Evolutionary conservation across 2,888 invertebrate species (phyloP).

Genomic region (Brachyptera risi): DNA sequence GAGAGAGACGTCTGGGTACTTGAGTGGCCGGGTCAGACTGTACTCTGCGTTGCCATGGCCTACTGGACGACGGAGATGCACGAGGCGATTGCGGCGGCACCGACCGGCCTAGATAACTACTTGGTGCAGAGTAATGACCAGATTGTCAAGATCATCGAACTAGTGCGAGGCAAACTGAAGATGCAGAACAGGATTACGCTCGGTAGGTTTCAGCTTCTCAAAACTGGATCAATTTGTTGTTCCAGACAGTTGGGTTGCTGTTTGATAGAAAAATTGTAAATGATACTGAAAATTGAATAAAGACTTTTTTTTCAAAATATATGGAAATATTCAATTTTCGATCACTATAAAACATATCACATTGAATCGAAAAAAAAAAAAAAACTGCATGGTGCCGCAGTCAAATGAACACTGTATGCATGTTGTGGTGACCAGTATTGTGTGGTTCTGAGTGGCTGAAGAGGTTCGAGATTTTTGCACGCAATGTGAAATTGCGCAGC

Average conservation of each 20-base stretch:
- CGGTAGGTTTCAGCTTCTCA: slow-evolving; percentile 47
- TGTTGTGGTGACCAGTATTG: too few species aligned
- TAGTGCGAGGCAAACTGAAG: slow-evolving; percentile 82
- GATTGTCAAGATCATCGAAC: slow-evolving; percentile 75
- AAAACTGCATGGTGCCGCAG: too few species aligned
- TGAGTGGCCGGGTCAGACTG: slow-evolving; percentile 89
- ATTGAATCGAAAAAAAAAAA: too few species aligned
- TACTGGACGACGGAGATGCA: slow-evolving; percentile 92
- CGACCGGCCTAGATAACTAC: slow-evolving; percentile 57
- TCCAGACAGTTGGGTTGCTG: background rate
- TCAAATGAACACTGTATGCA: too few species aligned
- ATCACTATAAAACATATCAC: too few species aligned
- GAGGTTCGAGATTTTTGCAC: too few species aligned
- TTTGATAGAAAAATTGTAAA: background rate
- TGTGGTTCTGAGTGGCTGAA: too few species aligned
- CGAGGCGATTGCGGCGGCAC: slow-evolving; percentile 60
- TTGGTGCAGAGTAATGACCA: slow-evolving; percentile 68
- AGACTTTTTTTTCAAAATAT: too few species aligned
- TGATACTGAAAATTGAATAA: too few species aligned
- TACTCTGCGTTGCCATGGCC: slow-evolving; percentile 77
- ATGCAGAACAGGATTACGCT: slow-evolving; percentile 84
- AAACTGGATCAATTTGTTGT: background rate
- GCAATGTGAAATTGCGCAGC: too few species aligned
- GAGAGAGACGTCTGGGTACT: slow-evolving; percentile 76
- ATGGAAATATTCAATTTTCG: too few species aligned